A percentile compares a stretch with the other conserved stretches of the same genome.
phyloP scores from a whole-genome alignment of 2,888 invertebrate genomes.

The Drosophila mayaguana region DNA sequence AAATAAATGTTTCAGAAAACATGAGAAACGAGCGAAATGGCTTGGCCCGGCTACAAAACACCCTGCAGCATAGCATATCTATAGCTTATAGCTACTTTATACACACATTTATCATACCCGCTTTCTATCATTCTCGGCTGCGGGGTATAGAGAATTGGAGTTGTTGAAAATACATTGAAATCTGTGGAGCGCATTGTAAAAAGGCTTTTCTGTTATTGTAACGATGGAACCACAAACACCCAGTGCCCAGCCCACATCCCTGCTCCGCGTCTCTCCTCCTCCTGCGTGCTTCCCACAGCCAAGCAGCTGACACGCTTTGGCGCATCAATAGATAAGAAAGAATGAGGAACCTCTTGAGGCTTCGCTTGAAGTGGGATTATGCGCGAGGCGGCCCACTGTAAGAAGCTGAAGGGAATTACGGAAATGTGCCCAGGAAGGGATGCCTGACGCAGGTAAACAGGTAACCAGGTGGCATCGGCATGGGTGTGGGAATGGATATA shows the following conservation, averaged over 20 bases:
- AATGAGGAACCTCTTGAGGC: conserved; percentile 58
- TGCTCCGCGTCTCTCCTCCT: neutral
- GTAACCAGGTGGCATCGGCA: neutral
- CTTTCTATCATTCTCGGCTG: neutral
- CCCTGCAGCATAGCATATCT: neutral
- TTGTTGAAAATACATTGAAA: conserved; percentile 60
- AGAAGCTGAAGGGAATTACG: conserved; percentile 50
- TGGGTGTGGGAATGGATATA: conserved; percentile 2
- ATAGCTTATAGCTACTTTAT: too few species aligned
- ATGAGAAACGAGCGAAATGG: neutral
- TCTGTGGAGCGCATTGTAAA: conserved; percentile 68
- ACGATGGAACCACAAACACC: conserved; percentile 28
- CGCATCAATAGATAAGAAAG: conserved; percentile 69
- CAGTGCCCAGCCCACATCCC: conserved; percentile 6
- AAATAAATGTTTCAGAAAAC: conserved; percentile 20
- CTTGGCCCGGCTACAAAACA: neutral
- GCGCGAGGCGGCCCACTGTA: conserved; percentile 27
- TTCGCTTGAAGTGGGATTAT: conserved; percentile 70
- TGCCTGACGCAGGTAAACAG: conserved; percentile 55
- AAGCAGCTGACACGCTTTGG: conserved; percentile 76
- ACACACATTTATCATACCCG: neutral
- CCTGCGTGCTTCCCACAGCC: neutral
- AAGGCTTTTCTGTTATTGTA: conserved; percentile 65
- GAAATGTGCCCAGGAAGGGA: conserved; percentile 70
- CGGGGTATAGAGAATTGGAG: conserved; percentile 22